Evolutionary conservation across 2,888 invertebrate genomes (phyloP), one percentile per base, ranked within the genome.

Genomic region (Cheilosia scutellata): DNA sequence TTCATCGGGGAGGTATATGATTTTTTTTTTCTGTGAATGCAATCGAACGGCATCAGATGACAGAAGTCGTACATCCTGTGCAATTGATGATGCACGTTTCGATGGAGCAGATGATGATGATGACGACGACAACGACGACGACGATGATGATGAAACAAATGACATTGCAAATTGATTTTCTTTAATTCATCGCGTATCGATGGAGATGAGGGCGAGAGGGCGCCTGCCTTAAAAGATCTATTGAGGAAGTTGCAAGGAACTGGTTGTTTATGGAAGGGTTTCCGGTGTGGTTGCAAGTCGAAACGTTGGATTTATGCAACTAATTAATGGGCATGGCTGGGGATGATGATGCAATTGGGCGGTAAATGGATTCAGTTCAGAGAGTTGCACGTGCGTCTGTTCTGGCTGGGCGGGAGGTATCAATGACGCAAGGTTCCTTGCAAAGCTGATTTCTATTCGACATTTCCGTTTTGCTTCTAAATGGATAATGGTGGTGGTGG

Each of bases 121-220:
- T n/a, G 40, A 31, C 29, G 42, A 57, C n/a, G 6, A 27, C n/a
- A 31, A 57, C 25, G 51, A 27, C n/a, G 33, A 57, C 25, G 51
- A 53, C 31, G 68, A 66, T 16, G 62, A 53, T 75, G 82, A 68
- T 77, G 76, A 86, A 72, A 77, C 76, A 86, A 86, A 86, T 82
- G 86, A 86, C 66, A 86, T 76, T 77, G 86, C 76, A 86, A 86
- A 86, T 86, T 82, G 86, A 86, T 82, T 86, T 86, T 72, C 76
- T 75, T 72, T 62, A 82, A 77, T 60, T 77, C 76, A 77, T 29
- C 6, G 55, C 60, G n/a, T 29, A 27, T 70, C 68, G 57, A 37
- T 20, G 37, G 0, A 3, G 13, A 13, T 4, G 31, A 0, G n/a
- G 20, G 60, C 66, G 42, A 60, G 47, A 33, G 42, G 27, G 57